phyloP scores from a whole-genome alignment of 1,140 invertebrate species.

The Andricus grossulariae region DNA sequence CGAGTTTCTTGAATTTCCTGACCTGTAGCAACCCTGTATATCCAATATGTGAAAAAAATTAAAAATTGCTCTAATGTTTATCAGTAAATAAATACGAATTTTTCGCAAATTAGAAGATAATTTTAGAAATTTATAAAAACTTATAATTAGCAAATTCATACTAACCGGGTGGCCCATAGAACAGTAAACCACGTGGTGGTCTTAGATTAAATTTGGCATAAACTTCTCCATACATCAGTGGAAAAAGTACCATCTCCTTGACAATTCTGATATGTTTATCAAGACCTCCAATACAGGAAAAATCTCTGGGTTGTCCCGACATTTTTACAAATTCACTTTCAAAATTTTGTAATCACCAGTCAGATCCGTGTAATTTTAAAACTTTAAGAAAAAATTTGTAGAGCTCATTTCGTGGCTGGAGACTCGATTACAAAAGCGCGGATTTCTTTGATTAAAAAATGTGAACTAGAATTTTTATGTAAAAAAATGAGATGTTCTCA shows the following conservation, averaged over 20 bases:
- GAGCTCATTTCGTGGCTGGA: too few relatives aligned
- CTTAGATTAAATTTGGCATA: constrained; percentile 82
- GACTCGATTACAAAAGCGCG: too few relatives aligned
- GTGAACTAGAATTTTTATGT: constrained; percentile 45
- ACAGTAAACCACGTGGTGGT: constrained; percentile 83
- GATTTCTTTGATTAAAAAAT: constrained; percentile 20
- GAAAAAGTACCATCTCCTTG: constrained; percentile 85
- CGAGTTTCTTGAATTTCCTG: too few relatives aligned
- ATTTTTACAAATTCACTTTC: constrained; percentile 44
- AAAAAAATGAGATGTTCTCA: constrained; percentile 34
- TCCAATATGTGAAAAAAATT: too few relatives aligned
- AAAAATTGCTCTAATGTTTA: too few relatives aligned
- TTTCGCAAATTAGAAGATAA: neutral
- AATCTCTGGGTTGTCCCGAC: constrained; percentile 65
- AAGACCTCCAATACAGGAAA: constrained; percentile 81
- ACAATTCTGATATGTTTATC: constrained; percentile 81
- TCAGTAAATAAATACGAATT: too few relatives aligned
- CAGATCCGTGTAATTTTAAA: neutral
- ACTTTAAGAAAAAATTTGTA: too few relatives aligned
- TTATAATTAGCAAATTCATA: constrained; percentile 38
- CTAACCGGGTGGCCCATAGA: constrained; percentile 87
- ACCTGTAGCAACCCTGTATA: too few relatives aligned
- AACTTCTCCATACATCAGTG: constrained; percentile 83
- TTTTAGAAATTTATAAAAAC: neutral
- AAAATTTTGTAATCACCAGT: neutral